phyloP scores from a whole-genome alignment of 2,797 vertebrate species.

The Sebastes itinus region DNA sequence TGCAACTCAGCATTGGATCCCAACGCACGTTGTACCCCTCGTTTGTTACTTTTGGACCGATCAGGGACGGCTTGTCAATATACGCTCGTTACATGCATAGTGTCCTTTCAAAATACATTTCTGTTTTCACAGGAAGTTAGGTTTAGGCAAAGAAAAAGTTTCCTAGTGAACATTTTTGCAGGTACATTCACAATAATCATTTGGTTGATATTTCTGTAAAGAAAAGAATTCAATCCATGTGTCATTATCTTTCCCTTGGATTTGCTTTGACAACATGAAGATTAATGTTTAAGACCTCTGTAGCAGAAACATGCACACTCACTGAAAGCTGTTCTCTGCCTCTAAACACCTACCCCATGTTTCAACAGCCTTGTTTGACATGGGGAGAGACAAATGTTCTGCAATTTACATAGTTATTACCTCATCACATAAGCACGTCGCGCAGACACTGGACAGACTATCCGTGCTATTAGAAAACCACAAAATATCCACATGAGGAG shows the following conservation, averaged over 20 bases:
- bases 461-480: neutral
- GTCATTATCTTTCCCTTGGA: neutral
- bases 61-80: no score
- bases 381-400: neutral
- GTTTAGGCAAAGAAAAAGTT: neutral
- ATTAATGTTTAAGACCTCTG: neutral
- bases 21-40: accelerated
- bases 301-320: neutral
- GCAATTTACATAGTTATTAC: neutral
- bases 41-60: accelerated
- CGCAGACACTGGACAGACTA: neutral
- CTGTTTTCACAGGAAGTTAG: no score
- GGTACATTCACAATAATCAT: neutral
- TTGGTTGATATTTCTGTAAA: neutral
- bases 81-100: no score
- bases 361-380: neutral
- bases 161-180: neutral
- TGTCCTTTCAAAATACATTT: no score
- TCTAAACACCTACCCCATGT: neutral
- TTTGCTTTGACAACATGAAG: slow-evolving; percentile 11
- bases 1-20: accelerated
- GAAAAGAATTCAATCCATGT: neutral
- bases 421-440: neutral
- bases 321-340: neutral
- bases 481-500: neutral